Percentiles rank a stretch among this genome's conserved stretches.
Evolutionary conservation across 2,888 invertebrate species (phyloP).

Genomic region (Drosophila cognata): DNA sequence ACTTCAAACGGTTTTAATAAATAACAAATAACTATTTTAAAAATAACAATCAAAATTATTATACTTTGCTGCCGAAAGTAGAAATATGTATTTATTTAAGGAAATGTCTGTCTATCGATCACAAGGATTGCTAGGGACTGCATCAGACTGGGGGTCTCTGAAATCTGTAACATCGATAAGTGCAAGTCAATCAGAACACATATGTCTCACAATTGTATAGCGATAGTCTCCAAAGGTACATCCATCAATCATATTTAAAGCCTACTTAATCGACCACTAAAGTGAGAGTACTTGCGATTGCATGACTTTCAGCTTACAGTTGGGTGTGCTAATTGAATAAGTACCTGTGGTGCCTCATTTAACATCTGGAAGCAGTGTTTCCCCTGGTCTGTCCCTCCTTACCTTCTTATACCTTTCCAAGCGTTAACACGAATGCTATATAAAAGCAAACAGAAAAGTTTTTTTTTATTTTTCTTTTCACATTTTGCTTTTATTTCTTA

Average conservation of each 20-base stretch:
- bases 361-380: neutral
- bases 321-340: neutral
- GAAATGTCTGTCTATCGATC: neutral
- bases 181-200: neutral
- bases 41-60: neutral
- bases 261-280: neutral
- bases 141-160: neutral
- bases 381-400: neutral
- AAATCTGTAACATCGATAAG: neutral
- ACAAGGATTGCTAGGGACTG: neutral
- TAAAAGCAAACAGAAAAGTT: neutral
- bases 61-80: neutral
- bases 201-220: neutral
- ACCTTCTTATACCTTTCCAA: neutral
- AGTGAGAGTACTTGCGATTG: neutral
- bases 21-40: neutral
- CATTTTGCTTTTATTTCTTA: too few relatives aligned
- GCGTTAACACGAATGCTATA: neutral
- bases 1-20: slow-evolving; percentile 1
- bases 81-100: neutral
- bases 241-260: neutral
- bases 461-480: neutral
- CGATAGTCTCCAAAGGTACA: neutral
- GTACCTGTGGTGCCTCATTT: neutral
- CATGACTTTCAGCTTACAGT: neutral